phyloP scores from a whole-genome alignment of 2,797 vertebrate genomes.

The Tragelaphus oryx region DNA sequence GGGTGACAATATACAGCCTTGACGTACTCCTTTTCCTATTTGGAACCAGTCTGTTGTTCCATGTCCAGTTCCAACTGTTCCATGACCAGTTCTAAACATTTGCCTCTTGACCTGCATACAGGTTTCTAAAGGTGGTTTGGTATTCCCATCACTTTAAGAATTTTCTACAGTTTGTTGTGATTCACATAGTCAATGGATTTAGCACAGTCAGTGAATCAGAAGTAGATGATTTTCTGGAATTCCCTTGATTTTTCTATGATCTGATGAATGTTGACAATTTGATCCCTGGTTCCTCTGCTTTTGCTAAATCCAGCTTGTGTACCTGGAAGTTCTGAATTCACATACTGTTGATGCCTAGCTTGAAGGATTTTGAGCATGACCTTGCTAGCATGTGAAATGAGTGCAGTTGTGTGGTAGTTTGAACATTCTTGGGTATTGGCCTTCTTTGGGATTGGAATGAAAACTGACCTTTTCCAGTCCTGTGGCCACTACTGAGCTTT shows the following conservation, averaged over 20 bases:
- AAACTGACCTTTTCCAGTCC: not conserved
- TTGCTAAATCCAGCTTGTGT: not conserved
- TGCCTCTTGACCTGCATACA: not conserved
- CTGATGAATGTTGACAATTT: not conserved
- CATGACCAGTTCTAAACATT: not conserved
- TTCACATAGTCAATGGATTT: not conserved
- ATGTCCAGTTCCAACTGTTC: not conserved
- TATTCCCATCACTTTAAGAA: not conserved
- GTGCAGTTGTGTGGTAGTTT: not conserved
- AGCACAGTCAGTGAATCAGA: not conserved
- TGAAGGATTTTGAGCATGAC: not conserved
- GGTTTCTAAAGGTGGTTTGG: not conserved
- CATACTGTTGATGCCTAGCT: not conserved
- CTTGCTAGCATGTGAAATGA: not conserved
- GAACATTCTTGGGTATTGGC: not conserved
- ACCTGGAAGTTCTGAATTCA: not conserved
- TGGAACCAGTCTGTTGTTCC: not conserved
- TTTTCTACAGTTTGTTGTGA: not conserved
- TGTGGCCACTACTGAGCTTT: not conserved
- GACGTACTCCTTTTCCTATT: too few species aligned
- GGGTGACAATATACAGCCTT: too few species aligned
- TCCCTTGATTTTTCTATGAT: not conserved
- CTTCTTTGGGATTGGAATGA: not conserved
- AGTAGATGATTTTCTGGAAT: not conserved
- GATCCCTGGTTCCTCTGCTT: not conserved